phyloP scores from a whole-genome alignment of 2,113 vertebrate genomes.

The Perca flavescens region DNA sequence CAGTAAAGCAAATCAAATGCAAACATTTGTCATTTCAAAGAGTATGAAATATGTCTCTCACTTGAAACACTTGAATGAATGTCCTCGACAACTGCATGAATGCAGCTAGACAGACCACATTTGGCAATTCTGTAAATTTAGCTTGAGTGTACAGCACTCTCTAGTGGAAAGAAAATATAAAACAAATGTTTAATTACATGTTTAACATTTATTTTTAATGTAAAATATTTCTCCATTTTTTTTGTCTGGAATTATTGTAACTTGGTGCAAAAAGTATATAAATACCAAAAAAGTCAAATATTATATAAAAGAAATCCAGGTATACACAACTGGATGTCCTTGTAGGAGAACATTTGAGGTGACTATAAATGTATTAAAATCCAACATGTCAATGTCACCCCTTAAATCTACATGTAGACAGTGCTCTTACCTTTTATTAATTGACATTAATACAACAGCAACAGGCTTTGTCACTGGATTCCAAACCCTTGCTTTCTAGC shows the following conservation, averaged over 20 bases:
- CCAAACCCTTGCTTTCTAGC: neutral
- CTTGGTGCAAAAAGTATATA: conserved; percentile 4
- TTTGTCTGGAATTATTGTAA: neutral
- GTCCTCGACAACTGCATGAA: neutral
- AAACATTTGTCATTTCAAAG: neutral
- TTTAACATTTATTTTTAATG: conserved; percentile 29
- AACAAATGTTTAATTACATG: neutral
- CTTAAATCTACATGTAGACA: neutral
- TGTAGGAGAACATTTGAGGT: neutral
- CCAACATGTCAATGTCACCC: neutral
- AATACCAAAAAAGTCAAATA: neutral
- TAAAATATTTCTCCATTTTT: neutral
- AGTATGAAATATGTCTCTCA: neutral
- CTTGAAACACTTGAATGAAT: neutral
- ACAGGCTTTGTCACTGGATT: neutral
- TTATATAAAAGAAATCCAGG: neutral
- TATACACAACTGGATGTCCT: neutral
- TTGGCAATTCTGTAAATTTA: neutral
- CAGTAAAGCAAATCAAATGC: neutral
- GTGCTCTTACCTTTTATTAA: neutral
- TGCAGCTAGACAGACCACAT: neutral
- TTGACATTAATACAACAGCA: neutral
- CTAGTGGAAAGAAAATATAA: conserved; percentile 31
- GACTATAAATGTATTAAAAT: neutral
- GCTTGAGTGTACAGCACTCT: neutral